Evolutionary conservation across 1,140 invertebrate genomes (phyloP).

Genomic region (Pemphigus obesinymphae): DNA sequence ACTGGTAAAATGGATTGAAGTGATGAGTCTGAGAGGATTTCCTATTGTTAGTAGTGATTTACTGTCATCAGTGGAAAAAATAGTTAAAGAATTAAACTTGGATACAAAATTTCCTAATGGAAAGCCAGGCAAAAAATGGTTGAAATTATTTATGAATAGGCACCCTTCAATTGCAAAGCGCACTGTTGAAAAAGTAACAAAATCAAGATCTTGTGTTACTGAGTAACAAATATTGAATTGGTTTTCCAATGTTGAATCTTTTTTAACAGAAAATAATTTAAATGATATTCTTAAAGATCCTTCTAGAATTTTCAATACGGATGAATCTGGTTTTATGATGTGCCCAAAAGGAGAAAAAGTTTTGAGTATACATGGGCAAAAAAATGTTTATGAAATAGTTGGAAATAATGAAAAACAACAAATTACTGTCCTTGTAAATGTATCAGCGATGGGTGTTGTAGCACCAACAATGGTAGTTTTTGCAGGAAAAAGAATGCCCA

Average conservation of each 20-base stretch:
- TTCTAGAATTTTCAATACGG: constrained; percentile 44
- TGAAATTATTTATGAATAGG: too few relatives aligned
- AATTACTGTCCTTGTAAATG: constrained; percentile 12
- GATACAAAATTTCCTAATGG: too few relatives aligned
- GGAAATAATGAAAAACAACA: constrained; percentile 3
- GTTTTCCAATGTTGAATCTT: constrained; percentile 47
- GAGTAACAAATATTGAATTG: constrained; percentile 48
- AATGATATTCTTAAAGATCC: constrained; percentile 43
- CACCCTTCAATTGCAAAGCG: constrained; percentile 46
- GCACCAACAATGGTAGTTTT: neutral
- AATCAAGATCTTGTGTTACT: constrained; percentile 45
- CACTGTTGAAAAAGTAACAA: constrained; percentile 47
- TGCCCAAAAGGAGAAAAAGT: constrained; percentile 39
- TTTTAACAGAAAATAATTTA: constrained; percentile 45
- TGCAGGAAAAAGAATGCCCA: constrained; percentile 11
- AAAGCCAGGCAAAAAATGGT: too few relatives aligned
- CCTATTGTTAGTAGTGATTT: neutral
- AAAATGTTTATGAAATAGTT: neutral
- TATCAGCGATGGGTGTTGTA: neutral
- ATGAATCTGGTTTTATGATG: constrained; percentile 44
- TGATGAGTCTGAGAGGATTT: neutral
- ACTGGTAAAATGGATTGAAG: constrained; percentile 10
- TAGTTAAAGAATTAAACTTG: too few relatives aligned
- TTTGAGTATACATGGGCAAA: neutral
- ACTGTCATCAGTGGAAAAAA: neutral